phyloP scores from a whole-genome alignment of 2,888 invertebrate genomes.

The Cabera pusaria region DNA sequence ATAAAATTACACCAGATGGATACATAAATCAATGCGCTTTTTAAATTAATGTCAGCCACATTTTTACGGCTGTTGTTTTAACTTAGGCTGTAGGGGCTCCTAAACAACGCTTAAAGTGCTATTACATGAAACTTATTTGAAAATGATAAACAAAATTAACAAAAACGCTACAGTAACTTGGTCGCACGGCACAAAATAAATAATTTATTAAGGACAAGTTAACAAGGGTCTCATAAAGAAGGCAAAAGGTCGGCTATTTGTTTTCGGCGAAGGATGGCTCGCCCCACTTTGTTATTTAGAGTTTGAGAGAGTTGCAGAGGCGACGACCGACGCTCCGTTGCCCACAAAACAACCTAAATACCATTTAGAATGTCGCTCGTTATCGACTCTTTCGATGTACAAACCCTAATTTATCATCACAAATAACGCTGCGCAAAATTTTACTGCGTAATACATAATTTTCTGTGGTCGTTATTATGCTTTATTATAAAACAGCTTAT shows the following conservation, averaged over 20 bases:
- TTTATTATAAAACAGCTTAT: too few species aligned
- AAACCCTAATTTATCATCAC: constrained; percentile 20
- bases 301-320: constrained; percentile 59
- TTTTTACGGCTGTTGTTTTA: constrained; percentile 23
- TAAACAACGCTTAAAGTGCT: constrained; percentile 31
- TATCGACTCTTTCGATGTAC: constrained; percentile 23
- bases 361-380: constrained; percentile 28
- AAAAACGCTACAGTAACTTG: constrained; percentile 57
- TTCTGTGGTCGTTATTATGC: constrained; percentile 14
- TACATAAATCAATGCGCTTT: constrained; percentile 14
- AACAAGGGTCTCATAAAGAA: constrained; percentile 83
- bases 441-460: constrained; percentile 13
- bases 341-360: constrained; percentile 54
- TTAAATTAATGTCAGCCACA: constrained; percentile 20
- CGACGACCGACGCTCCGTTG: constrained; percentile 40
- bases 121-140: constrained; percentile 47
- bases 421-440: constrained; percentile 9
- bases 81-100: constrained; percentile 21
- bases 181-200: constrained; percentile 68
- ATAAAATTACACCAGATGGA: constrained; percentile 1
- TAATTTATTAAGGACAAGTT: constrained; percentile 82
- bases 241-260: constrained; percentile 82
- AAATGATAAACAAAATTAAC: constrained; percentile 71
- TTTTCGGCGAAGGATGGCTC: constrained; percentile 72
- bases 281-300: constrained; percentile 77